These are phyloP conservation scores for Apotomis capreana DNA, from an alignment of 2,888 invertebrate genomes.

Conservation along the genomic window DNA sequence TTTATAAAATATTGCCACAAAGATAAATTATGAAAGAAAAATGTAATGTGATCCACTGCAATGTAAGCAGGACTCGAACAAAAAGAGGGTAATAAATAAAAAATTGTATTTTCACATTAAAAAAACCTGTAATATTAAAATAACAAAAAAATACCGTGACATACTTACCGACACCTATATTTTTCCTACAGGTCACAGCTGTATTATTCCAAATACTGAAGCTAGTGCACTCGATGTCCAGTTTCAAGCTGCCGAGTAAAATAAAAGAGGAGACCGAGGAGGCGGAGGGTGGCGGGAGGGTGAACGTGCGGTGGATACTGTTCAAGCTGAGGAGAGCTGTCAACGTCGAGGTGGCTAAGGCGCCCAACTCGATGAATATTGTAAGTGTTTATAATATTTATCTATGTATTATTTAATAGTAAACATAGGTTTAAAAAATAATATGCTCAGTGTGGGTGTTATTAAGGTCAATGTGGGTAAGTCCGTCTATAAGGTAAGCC, in stretches of 20 bases:
- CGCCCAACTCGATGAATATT: constrained; percentile 86
- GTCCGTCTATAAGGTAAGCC: too few species aligned
- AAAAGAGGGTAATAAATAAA: too few species aligned
- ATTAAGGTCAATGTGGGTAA: too few species aligned
- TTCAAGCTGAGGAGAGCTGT: constrained; percentile 89
- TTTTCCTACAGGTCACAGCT: constrained; percentile 73
- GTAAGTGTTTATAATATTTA: constrained; percentile 77
- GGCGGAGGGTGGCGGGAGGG: constrained; percentile 69
- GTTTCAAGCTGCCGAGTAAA: constrained; percentile 60
- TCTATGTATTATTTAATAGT: neutral
- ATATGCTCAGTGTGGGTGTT: too few species aligned
- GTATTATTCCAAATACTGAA: constrained; percentile 78
- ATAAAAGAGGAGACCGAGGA: constrained; percentile 60
- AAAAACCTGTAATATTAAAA: too few species aligned
- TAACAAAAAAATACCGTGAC: too few species aligned
- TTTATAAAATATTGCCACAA: too few species aligned
- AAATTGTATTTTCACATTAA: too few species aligned
- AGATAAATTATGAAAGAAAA: too few species aligned
- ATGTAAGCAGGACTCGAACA: too few species aligned
- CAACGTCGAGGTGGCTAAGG: constrained; percentile 90
- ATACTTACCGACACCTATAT: neutral
- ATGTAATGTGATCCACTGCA: too few species aligned
- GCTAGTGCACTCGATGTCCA: constrained; percentile 74
- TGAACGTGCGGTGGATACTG: constrained; percentile 89
- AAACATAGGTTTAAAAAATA: too few species aligned